Conservation (phyloP, 2,113 vertebrate species). For the Tragelaphus scriptus region DNA sequence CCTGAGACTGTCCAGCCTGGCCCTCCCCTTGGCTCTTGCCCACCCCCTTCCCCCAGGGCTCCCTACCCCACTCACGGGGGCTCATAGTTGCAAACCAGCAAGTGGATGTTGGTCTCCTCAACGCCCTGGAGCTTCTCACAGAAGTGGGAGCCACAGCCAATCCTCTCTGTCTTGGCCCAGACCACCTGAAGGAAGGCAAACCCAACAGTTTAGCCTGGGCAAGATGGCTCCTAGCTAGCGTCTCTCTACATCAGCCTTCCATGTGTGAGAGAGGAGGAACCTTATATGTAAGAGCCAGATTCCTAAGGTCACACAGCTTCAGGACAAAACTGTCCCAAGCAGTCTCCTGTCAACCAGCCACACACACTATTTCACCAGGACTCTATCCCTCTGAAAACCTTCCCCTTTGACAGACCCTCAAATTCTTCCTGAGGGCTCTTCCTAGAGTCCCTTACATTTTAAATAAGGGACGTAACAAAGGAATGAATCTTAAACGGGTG, state of each 20-base stretch:
- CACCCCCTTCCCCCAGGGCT: background rate
- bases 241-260: background rate
- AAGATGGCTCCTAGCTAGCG: fast-evolving
- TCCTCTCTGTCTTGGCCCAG: conserved; percentile 74
- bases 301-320: background rate
- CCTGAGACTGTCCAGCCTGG: background rate
- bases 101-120: conserved; percentile 71
- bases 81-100: conserved; percentile 84
- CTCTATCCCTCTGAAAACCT: background rate
- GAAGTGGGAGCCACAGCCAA: conserved; percentile 79
- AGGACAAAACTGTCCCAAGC: background rate
- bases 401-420: background rate
- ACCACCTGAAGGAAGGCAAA: conserved; percentile 74
- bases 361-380: background rate
- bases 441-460: background rate
- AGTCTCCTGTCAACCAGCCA: background rate
- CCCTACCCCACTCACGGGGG: conserved; percentile 76
- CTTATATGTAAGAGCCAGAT: background rate
- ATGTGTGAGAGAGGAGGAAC: background rate
- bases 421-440: background rate
- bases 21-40: background rate
- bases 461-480: background rate
- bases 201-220: background rate
- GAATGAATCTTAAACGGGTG: background rate
- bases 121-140: conserved; percentile 74